Conservation (phyloP, 2,113 vertebrate species). For the Callionymus lyra region DNA sequence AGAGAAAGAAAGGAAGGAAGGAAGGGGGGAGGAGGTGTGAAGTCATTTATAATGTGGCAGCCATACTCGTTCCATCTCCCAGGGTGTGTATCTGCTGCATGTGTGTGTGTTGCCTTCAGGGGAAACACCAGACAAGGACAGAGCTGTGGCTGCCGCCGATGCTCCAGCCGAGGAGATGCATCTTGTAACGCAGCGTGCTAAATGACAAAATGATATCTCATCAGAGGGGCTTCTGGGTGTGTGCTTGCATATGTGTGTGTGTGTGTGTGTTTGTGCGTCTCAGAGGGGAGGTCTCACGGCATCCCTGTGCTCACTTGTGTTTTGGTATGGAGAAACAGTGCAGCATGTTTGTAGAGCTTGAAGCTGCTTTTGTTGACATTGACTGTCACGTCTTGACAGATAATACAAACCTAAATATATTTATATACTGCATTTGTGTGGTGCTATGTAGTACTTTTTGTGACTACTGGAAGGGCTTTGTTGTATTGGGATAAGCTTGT, state of each 20-base stretch:
- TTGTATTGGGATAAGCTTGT: no score
- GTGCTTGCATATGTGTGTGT: constrained; percentile 11
- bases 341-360: constrained; percentile 41
- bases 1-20: constrained; percentile 16
- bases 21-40: constrained; percentile 11
- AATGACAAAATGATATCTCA: constrained; percentile 72
- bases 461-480: no score
- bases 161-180: constrained; percentile 57
- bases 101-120: constrained; percentile 62
- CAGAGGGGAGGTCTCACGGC: constrained; percentile 31
- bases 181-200: constrained; percentile 68
- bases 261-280: constrained; percentile 14
- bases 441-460: no score
- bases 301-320: constrained; percentile 27
- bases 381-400: no score
- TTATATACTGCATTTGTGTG: no score
- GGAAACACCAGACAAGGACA: constrained; percentile 61
- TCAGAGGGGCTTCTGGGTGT: constrained; percentile 47
- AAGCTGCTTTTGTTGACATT: constrained; percentile 7
- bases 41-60: constrained; percentile 55
- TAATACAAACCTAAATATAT: no score
- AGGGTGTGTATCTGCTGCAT: constrained; percentile 33
- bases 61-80: constrained; percentile 48
- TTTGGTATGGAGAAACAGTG: constrained; percentile 26
- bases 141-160: constrained; percentile 53